Evolutionary conservation across 2,888 invertebrate genomes (phyloP).

Genomic region (Gari tellinella): DNA sequence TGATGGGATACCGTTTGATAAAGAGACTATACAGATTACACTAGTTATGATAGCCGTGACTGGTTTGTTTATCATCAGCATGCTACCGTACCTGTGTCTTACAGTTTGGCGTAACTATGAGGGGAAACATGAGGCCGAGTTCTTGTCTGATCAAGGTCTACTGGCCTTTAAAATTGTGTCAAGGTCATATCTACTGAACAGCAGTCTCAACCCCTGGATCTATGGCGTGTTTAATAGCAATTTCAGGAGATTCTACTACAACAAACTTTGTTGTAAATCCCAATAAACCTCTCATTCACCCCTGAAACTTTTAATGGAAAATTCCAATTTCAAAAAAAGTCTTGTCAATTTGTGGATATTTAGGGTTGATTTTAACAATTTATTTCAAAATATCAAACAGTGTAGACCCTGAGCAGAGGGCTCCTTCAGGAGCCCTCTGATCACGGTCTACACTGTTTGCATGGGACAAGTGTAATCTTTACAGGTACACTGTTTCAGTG

Average conservation of each 20-base stretch:
- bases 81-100: slow-evolving; percentile 50
- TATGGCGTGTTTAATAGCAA: slow-evolving; percentile 39
- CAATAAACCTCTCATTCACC: too few species aligned
- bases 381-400: too few species aligned
- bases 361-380: too few species aligned
- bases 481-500: too few species aligned
- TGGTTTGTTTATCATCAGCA: slow-evolving; percentile 52
- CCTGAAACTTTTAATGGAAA: too few species aligned
- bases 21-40: slow-evolving; percentile 30
- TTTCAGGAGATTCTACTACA: slow-evolving; percentile 29
- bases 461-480: too few species aligned
- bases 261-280: neutral
- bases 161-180: slow-evolving; percentile 41
- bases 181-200: slow-evolving; percentile 39
- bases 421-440: too few species aligned
- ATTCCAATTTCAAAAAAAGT: too few species aligned
- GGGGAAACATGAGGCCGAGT: slow-evolving; percentile 39
- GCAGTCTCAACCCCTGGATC: slow-evolving; percentile 41
- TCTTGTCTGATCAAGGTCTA: slow-evolving; percentile 34
- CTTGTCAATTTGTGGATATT: too few species aligned
- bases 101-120: slow-evolving; percentile 24
- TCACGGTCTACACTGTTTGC: too few species aligned
- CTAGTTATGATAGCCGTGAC: slow-evolving; percentile 51
- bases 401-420: too few species aligned
- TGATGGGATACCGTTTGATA: slow-evolving; percentile 6